Conservation (phyloP, 1,140 invertebrate species). For the Cotesia chilonis region DNA sequence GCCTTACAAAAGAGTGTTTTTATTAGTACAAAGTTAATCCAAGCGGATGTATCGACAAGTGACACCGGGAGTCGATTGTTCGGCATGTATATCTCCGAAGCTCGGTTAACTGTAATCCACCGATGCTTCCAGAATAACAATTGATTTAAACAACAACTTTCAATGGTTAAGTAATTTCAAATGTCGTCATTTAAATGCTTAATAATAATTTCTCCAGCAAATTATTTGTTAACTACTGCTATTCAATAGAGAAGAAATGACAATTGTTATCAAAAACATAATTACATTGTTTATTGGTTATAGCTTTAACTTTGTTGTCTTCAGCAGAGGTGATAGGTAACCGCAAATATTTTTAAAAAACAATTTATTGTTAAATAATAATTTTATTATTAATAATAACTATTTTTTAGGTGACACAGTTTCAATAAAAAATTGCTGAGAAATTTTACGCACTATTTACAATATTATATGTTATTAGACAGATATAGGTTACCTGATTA, state of each 20-base stretch:
- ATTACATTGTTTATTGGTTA: no score
- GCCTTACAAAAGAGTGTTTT: not conserved
- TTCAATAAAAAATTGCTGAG: no score
- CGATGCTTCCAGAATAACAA: constrained; percentile 53
- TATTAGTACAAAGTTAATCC: not conserved
- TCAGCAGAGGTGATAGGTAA: no score
- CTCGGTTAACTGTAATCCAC: constrained; percentile 36
- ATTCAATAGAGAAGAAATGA: not conserved
- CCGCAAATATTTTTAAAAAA: no score
- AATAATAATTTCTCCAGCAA: not conserved
- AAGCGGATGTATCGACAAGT: not conserved
- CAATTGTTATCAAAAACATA: not conserved
- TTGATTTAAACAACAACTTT: constrained; percentile 52
- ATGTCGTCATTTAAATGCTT: constrained; percentile 33
- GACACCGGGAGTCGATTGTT: not conserved
- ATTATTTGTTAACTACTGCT: not conserved
- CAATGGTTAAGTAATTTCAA: constrained; percentile 54
- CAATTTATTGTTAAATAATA: no score
- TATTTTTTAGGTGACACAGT: no score
- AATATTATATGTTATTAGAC: no score
- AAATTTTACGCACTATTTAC: no score
- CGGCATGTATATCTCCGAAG: constrained; percentile 31
- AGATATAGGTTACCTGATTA: no score
- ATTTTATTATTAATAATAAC: no score
- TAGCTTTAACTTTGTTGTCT: no score